Conservation (phyloP, 2,113 vertebrate species). For the Amia ocellicauda region DNA sequence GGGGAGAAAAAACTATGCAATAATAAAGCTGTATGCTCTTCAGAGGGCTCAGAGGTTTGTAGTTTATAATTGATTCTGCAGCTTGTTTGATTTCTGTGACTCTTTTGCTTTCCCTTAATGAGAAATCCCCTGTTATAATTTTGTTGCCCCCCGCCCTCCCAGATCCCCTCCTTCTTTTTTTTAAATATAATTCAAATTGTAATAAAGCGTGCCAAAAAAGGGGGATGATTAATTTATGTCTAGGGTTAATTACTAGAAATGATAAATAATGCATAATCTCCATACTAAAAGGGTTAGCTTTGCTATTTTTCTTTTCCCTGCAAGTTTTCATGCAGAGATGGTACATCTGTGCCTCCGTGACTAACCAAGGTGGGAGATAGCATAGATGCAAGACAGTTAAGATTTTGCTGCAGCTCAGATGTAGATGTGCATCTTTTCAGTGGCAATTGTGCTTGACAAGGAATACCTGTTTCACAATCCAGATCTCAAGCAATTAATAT, state of each 20-base stretch:
- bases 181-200: neutral
- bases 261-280: neutral
- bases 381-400: neutral
- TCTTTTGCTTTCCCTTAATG: neutral
- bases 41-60: neutral
- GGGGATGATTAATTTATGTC: neutral
- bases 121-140: neutral
- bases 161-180: neutral
- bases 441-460: no score
- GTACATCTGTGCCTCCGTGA: neutral
- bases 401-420: neutral
- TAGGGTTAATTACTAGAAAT: neutral
- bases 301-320: no score
- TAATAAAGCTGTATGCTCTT: neutral
- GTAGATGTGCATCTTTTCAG: neutral
- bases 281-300: neutral
- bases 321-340: neutral
- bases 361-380: neutral
- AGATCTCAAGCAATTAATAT: no score
- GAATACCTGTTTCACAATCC: no score
- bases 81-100: neutral
- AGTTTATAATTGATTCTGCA: neutral
- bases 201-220: constrained; percentile 2
- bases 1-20: no score
- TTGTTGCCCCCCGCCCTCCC: neutral